Evolutionary conservation across 2,888 invertebrate genomes (phyloP), one percentile per base, ranked within the genome.

Genomic region (Drosophila pseudotalamancana): DNA sequence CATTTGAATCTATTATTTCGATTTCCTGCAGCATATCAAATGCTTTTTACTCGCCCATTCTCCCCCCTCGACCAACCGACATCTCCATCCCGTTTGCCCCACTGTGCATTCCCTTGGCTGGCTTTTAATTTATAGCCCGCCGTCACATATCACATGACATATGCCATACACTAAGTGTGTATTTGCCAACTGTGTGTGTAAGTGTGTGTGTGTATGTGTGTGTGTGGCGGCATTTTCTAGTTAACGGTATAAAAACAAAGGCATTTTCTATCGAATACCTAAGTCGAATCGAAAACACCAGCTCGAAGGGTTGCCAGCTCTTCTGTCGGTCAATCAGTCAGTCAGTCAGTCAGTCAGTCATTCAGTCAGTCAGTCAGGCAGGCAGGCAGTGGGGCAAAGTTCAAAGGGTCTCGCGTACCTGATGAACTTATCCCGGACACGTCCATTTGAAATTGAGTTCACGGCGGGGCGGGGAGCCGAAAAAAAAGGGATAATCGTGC

Each of bases 401-500:
- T 78, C 76, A 77, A 77, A 82, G 75, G 67, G 72, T 46, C 72
- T 48, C 49, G 49, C 53, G 80, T 74, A 77, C 72, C 83, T 82
- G 76, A 82, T 62, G 61, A 79, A 61, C 59, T 64, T 49, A 39
- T 21, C 55, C 64, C 49, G 21, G 49, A 39, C 63, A 27, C 54
- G 46, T 25, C 18, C 25, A 54, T 27, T 21, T 32, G 72, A 72
- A 77, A 77, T 77, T 77, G 83, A 76, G 77, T 82, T 43, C 29
- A 12, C 43, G 2, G 14, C 4, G 1, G n/a, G n/a, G n/a, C n/a
- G n/a, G n/a, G 2, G 29, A 29, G 77, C 72, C 77, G 61, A 67
- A 66, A 66, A 71, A 75, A 75, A 60, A n/a, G n/a, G 77, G 82
- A 77, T 77, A 77, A 82, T 82, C 82, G 77, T 71, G 79, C 54